Evolutionary conservation across 2,113 vertebrate genomes (phyloP).

Genomic region (Centropus unirufus): DNA sequence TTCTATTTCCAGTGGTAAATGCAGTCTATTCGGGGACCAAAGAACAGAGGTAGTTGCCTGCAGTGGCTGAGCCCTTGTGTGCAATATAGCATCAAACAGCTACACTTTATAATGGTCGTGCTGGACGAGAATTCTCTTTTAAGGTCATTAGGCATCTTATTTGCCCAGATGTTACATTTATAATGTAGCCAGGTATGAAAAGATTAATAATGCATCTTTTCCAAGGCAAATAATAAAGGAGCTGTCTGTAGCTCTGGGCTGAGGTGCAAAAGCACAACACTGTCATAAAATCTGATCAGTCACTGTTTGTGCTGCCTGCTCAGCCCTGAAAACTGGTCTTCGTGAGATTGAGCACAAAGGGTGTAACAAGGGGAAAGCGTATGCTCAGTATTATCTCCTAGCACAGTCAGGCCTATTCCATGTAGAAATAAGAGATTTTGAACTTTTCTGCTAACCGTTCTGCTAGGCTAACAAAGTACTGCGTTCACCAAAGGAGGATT

Average conservation of each 20-base stretch:
- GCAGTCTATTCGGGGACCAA: neutral
- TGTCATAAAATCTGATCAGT: neutral
- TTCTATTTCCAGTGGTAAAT: neutral
- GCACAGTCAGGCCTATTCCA: accelerated
- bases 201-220: neutral
- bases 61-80: neutral
- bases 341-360: neutral
- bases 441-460: neutral
- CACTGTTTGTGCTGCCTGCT: neutral
- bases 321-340: neutral
- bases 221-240: neutral
- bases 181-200: neutral
- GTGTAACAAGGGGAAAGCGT: neutral
- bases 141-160: neutral
- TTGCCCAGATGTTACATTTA: neutral
- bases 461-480: neutral
- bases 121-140: neutral
- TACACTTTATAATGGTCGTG: neutral
- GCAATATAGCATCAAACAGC: neutral
- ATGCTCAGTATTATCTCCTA: neutral
- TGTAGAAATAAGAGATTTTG: neutral
- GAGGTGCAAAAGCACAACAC: neutral
- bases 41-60: neutral
- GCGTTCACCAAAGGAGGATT: neutral
- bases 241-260: neutral